Evolutionary conservation across 2,888 invertebrate genomes (phyloP).

Genomic region (Eilema sororculum): DNA sequence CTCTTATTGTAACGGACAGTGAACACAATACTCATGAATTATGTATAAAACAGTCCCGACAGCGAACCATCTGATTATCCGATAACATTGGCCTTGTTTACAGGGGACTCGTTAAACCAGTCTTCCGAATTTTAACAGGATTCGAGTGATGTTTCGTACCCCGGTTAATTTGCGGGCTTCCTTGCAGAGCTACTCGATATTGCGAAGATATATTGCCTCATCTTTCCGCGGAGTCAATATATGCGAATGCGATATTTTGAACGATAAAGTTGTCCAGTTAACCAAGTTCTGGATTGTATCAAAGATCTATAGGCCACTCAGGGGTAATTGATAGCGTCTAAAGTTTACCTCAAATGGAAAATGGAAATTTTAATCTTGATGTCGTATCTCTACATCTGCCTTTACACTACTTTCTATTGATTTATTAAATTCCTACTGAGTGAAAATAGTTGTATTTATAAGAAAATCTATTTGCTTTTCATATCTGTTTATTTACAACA

Average conservation of each 20-base stretch:
- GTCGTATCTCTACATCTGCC: constrained; percentile 8
- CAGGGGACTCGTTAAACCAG: constrained; percentile 75
- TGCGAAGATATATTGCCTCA: constrained; percentile 63
- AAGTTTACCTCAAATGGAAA: constrained; percentile 3
- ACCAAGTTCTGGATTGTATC: constrained; percentile 34
- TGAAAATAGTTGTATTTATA: background rate
- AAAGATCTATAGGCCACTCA: constrained; percentile 31
- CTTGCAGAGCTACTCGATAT: constrained; percentile 55
- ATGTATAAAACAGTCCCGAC: constrained; percentile 68
- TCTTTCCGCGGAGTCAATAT: constrained; percentile 44
- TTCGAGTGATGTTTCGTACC: constrained; percentile 70
- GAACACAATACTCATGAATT: constrained; percentile 75
- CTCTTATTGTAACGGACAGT: constrained; percentile 63
- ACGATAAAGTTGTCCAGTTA: constrained; percentile 44
- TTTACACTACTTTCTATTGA: background rate
- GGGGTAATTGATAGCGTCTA: constrained; percentile 33
- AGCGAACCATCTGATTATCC: constrained; percentile 74
- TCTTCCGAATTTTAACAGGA: constrained; percentile 78
- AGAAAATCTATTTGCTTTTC: too few species aligned
- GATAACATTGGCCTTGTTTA: constrained; percentile 80
- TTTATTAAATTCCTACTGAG: background rate
- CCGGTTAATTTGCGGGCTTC: constrained; percentile 52
- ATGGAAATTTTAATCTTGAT: background rate
- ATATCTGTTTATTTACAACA: background rate
- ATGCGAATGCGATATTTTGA: constrained; percentile 34